Evolutionary conservation across 2,797 vertebrate species (phyloP), one percentile per base, ranked within the genome.

Genomic region (Australoheros facetus): DNA sequence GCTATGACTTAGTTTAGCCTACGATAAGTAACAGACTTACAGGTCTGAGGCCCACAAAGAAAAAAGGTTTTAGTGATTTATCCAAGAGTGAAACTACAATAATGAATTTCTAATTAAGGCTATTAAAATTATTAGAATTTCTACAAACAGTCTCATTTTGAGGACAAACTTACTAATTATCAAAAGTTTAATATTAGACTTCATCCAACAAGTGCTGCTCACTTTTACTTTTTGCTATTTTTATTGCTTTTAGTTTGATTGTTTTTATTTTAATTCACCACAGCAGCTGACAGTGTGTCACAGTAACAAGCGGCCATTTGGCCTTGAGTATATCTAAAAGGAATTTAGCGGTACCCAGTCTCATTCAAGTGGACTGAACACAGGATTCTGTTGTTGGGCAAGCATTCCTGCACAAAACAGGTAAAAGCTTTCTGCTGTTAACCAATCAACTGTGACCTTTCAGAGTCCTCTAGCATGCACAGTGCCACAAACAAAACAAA

Each of bases 341-440:
- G 72, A 84, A 71, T 87, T 83, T 81, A 73, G 77, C 37, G 57
- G 64, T 64, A 80, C 80, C 75, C 71, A 56, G 72, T 83, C 84
- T 87, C 71, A 59, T 85, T 81, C 64, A 55, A 85, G 85, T 79
- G 57, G 55, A 64, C 42, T 54, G 77, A 78, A 74, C 76, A 64
- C 54, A 75, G 87, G 72, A 66, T 82, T 76, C 70, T 78, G 76
- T 85, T 59, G 1, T 64, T 73, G 17, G 48, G 54, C 57, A 81
- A 75, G 88, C 77, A 72, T 83, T 78, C 70, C 71, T 11, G 62
- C 78, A 78, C 86, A 83, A 87, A 91, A 88, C 81, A 76, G 79
- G 77, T 91, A 87, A 89, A 91, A 90, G 90, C 91, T 91, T 92
- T 93, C 78, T 76, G 85, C 86, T 87, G 90, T 91, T 91, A 90